Evolutionary conservation across 2,113 vertebrate genomes (phyloP).

Genomic region (Lota lota): DNA sequence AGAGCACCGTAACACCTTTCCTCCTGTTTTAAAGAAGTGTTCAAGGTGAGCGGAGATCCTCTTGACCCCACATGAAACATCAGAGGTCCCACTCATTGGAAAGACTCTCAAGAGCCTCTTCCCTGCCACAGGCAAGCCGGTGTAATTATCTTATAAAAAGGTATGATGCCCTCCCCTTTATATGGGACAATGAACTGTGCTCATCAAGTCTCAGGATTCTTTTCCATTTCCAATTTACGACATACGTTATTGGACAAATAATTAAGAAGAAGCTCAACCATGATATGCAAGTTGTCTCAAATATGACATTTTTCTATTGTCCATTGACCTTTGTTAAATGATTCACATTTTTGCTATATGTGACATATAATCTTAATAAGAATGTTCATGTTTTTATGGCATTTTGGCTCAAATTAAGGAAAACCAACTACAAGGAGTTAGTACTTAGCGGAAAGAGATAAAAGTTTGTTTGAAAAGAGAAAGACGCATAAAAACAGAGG

Average conservation of each 20-base stretch:
- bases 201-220: background rate
- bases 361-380: conserved; percentile 18
- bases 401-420: conserved; percentile 70
- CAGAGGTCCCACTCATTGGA: conserved; percentile 8
- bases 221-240: too few species aligned
- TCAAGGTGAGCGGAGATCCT: conserved; percentile 25
- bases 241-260: too few species aligned
- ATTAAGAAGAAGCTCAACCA: too few species aligned
- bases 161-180: conserved; percentile 1
- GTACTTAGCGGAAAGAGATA: conserved; percentile 56
- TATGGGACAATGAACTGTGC: conserved; percentile 9
- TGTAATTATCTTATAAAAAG: conserved; percentile 1
- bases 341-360: background rate
- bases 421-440: conserved; percentile 62
- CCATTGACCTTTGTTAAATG: background rate
- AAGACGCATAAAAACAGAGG: conserved; percentile 36
- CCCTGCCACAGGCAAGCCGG: conserved; percentile 2
- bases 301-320: too few species aligned
- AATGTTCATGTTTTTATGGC: conserved; percentile 59
- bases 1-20: conserved; percentile 14
- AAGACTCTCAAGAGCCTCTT: conserved; percentile 4
- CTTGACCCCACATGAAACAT: conserved; percentile 10
- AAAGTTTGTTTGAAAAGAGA: conserved; percentile 64
- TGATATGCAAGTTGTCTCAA: too few species aligned
- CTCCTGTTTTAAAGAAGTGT: conserved; percentile 12